A percentile compares a stretch with the other conserved stretches of the same genome.
phyloP scores from a whole-genome alignment of 2,797 vertebrate genomes.

The Etheostoma perlongum region DNA sequence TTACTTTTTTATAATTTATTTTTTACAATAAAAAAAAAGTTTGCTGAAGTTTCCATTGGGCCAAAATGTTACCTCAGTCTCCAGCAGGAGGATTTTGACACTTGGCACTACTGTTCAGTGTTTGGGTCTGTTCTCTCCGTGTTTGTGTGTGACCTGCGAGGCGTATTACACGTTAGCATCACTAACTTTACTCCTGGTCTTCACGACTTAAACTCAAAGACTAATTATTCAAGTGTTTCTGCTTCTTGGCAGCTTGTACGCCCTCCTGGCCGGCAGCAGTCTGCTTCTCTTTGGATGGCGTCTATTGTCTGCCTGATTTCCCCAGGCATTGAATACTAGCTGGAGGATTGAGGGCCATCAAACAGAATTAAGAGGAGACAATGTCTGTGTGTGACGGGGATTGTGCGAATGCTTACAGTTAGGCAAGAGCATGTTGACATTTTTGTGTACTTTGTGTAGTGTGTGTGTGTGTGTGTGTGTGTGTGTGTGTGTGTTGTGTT shows the following conservation, averaged over 20 bases:
- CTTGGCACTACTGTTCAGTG: not conserved
- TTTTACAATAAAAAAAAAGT: too few species aligned
- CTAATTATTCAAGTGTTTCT: slow-evolving; percentile 64
- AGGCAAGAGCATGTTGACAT: slow-evolving; percentile 13
- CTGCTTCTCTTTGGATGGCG: slow-evolving; percentile 61
- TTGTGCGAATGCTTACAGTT: slow-evolving; percentile 20
- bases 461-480: slow-evolving; percentile 21
- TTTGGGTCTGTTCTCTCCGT: not conserved
- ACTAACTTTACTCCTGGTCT: slow-evolving; percentile 46
- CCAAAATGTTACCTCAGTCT: too few species aligned
- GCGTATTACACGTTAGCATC: slow-evolving; percentile 46
- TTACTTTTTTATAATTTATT: too few species aligned
- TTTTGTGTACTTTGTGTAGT: not conserved
- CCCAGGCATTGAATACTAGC: slow-evolving; percentile 58
- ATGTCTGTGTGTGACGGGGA: slow-evolving; percentile 49
- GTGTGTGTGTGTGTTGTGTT: slow-evolving; percentile 55
- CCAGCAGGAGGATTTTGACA: too few species aligned
- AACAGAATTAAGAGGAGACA: slow-evolving; percentile 71
- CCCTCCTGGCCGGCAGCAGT: slow-evolving; percentile 59
- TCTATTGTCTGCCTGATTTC: slow-evolving; percentile 73
- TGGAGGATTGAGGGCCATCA: slow-evolving; percentile 71
- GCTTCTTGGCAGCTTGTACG: slow-evolving; percentile 49
- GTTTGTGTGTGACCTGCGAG: slow-evolving; percentile 28
- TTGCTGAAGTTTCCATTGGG: too few species aligned
- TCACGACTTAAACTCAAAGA: slow-evolving; percentile 51